These are phyloP conservation scores for Dromiciops gliroides DNA, from an alignment of 2,113 vertebrate genomes.

Conservation along the genomic window DNA sequence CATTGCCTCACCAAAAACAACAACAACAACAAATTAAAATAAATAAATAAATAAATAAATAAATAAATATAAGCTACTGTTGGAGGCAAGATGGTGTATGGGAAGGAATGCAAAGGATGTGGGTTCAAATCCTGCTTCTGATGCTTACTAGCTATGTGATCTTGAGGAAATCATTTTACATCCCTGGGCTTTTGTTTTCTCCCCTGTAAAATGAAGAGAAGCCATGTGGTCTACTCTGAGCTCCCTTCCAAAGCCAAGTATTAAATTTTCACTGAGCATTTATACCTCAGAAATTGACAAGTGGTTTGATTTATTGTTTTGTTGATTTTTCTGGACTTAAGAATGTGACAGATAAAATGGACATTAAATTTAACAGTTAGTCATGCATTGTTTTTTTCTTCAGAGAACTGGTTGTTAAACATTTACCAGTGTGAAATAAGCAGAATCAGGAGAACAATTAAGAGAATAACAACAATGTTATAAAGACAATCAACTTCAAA, in stretches of 20 bases:
- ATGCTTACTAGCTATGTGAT: not conserved
- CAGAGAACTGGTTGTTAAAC: not conserved
- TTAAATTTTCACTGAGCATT: not conserved
- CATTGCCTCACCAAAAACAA: no score
- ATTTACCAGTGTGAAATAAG: not conserved
- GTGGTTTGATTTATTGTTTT: not conserved
- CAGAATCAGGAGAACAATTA: not conserved
- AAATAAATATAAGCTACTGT: not conserved
- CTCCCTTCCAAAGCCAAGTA: not conserved
- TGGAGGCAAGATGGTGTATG: not conserved
- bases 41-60: no score
- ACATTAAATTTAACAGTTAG: not conserved
- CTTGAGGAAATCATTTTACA: not conserved
- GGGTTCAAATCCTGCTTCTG: not conserved
- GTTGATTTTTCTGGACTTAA: not conserved
- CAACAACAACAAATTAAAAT: no score
- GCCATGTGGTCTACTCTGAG: not conserved
- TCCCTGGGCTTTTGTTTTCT: not conserved
- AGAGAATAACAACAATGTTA: not conserved
- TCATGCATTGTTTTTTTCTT: not conserved
- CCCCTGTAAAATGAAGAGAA: not conserved
- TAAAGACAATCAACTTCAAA: not conserved
- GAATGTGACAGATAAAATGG: not conserved
- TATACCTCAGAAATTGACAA: not conserved
- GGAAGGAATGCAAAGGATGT: not conserved